Evolutionary conservation across 2,797 vertebrate genomes (phyloP).

Genomic region (Thripadectes ignobilis): DNA sequence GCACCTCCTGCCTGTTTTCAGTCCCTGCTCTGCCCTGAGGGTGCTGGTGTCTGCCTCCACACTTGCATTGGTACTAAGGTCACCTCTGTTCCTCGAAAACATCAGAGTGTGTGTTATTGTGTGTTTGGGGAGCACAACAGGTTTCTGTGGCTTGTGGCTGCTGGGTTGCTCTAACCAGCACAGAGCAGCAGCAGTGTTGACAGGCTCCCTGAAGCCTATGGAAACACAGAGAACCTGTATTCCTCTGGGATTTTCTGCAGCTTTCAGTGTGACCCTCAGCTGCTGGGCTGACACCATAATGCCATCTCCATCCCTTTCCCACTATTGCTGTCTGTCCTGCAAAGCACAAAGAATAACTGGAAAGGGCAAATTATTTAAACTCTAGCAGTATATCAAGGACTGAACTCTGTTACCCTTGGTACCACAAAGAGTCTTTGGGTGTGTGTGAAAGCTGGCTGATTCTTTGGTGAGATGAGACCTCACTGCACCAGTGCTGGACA

Average conservation of each 20-base stretch:
- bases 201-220: background rate
- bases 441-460: rapidly evolving
- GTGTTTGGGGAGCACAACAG: background rate
- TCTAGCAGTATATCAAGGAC: background rate
- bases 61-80: rapidly evolving
- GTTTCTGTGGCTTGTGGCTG: background rate
- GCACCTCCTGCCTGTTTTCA: background rate
- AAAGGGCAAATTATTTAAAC: background rate
- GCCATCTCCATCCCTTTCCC: background rate
- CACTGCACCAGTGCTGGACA: rapidly evolving
- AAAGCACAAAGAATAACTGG: background rate
- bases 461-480: background rate
- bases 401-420: background rate
- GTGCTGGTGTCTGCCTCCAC: rapidly evolving
- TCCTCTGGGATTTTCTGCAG: background rate
- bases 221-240: rapidly evolving
- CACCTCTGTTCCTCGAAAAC: background rate
- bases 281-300: background rate
- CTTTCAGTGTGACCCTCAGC: rapidly evolving
- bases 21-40: background rate
- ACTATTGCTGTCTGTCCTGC: background rate
- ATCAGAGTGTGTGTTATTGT: rapidly evolving
- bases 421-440: background rate
- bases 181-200: background rate
- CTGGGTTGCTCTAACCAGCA: background rate